Conservation (phyloP, 2,113 vertebrate species). For the Stegostoma tigrinum region DNA sequence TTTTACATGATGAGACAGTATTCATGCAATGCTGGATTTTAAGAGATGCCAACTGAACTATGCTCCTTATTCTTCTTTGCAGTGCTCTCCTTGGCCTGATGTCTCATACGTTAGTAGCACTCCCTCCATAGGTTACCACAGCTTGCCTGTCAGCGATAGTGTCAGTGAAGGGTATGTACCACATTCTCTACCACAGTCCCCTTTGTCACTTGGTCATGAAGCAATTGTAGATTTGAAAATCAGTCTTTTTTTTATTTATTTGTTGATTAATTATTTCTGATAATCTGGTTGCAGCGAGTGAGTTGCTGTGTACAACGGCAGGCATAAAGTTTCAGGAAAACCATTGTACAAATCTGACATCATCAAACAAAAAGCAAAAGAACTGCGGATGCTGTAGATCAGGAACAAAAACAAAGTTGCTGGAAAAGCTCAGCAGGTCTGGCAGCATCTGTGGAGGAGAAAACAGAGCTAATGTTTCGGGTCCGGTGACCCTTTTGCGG, state of each 20-base stretch:
- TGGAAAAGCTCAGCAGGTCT: no score
- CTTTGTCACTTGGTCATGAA: background rate
- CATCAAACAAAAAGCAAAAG: background rate
- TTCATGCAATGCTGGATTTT: background rate
- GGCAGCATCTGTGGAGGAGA: no score
- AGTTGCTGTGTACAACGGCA: background rate
- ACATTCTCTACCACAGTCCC: constrained; percentile 37
- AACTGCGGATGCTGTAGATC: no score
- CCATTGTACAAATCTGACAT: background rate
- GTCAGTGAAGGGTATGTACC: constrained; percentile 75
- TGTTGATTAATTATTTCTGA: background rate
- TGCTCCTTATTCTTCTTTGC: constrained; percentile 18
- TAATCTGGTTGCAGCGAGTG: background rate
- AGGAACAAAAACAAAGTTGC: no score
- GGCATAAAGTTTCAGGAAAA: background rate
- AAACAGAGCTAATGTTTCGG: no score
- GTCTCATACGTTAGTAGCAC: constrained; percentile 65
- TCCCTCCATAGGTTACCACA: constrained; percentile 76
- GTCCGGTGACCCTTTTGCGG: no score
- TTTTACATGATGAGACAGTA: background rate
- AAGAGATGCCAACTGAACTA: constrained; percentile 9
- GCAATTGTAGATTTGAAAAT: background rate
- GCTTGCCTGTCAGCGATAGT: constrained; percentile 69
- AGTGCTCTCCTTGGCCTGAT: constrained; percentile 89
- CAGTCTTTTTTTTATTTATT: background rate